phyloP scores from a whole-genome alignment of 2,888 invertebrate genomes.

The Philaethria dido region DNA sequence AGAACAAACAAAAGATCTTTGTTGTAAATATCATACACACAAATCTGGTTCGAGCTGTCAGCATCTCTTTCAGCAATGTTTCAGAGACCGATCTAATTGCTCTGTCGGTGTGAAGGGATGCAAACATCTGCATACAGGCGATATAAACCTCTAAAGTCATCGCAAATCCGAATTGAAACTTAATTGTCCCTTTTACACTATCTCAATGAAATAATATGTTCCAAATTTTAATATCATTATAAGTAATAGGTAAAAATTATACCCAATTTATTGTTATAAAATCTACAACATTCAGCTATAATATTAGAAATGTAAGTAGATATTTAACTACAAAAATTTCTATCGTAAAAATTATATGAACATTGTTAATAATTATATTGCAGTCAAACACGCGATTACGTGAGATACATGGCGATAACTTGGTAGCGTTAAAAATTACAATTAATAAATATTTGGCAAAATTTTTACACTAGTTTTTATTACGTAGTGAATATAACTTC shows the following conservation, averaged over 20 bases:
- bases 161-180: conserved; percentile 45
- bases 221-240: too few relatives aligned
- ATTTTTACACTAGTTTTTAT: background rate
- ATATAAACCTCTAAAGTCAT: conserved; percentile 45
- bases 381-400: conserved; percentile 22
- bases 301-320: too few relatives aligned
- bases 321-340: background rate
- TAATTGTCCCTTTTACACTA: background rate
- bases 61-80: conserved; percentile 47
- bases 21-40: conserved; percentile 1
- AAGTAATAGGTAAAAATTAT: background rate
- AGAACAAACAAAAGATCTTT: background rate
- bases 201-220: background rate
- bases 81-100: conserved; percentile 47
- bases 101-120: conserved; percentile 37
- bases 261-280: background rate
- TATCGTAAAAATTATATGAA: conserved; percentile 2
- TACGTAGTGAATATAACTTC: background rate
- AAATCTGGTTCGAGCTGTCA: conserved; percentile 47
- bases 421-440: conserved; percentile 16
- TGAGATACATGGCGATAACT: conserved; percentile 1
- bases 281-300: background rate
- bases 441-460: conserved; percentile 21
- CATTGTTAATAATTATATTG: conserved; percentile 7
- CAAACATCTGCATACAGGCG: conserved; percentile 44